phyloP scores from a whole-genome alignment of 2,797 vertebrate genomes.

The Girardinus metallicus region DNA sequence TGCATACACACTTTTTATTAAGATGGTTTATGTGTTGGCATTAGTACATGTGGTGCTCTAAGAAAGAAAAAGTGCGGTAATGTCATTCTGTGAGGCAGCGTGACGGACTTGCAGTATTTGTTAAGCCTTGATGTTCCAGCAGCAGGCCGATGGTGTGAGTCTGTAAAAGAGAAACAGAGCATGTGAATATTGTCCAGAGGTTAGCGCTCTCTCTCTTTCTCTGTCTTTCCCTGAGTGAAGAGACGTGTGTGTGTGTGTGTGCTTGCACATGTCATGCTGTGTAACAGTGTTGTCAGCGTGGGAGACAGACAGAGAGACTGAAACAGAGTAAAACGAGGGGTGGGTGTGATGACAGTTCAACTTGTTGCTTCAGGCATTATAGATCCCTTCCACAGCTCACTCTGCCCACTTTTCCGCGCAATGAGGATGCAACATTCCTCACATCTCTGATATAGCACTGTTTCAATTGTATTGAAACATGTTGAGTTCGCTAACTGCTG shows the following conservation, averaged over 20 bases:
- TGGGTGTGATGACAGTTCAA: slow-evolving; percentile 67
- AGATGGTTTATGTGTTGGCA: background rate
- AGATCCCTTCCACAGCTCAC: slow-evolving; percentile 28
- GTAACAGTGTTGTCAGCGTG: slow-evolving; percentile 53
- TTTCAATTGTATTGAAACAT: slow-evolving; percentile 24
- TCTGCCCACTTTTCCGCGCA: slow-evolving; percentile 40
- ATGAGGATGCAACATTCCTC: slow-evolving; percentile 43
- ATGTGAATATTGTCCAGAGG: slow-evolving; percentile 49
- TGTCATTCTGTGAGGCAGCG: slow-evolving; percentile 14
- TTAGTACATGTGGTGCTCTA: background rate
- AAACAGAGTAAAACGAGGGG: slow-evolving; percentile 54
- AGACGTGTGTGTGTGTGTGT: slow-evolving; percentile 26
- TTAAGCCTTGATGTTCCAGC: slow-evolving; percentile 40
- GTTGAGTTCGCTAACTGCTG: slow-evolving; percentile 4
- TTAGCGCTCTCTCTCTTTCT: background rate
- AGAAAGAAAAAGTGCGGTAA: slow-evolving; percentile 31
- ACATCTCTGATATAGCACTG: slow-evolving; percentile 20
- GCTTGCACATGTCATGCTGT: slow-evolving; percentile 49
- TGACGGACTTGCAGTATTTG: slow-evolving; percentile 49
- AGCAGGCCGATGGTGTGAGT: slow-evolving; percentile 51
- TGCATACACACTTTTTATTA: background rate
- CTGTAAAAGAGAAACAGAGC: slow-evolving; percentile 45
- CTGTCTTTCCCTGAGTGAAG: background rate
- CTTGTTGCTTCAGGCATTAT: slow-evolving; percentile 64
- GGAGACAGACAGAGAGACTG: slow-evolving; percentile 52